A percentile compares a stretch with the other conserved stretches of the same genome.
Conservation (phyloP, 2,888 invertebrate species). For the Trichopoda pennipes region DNA sequence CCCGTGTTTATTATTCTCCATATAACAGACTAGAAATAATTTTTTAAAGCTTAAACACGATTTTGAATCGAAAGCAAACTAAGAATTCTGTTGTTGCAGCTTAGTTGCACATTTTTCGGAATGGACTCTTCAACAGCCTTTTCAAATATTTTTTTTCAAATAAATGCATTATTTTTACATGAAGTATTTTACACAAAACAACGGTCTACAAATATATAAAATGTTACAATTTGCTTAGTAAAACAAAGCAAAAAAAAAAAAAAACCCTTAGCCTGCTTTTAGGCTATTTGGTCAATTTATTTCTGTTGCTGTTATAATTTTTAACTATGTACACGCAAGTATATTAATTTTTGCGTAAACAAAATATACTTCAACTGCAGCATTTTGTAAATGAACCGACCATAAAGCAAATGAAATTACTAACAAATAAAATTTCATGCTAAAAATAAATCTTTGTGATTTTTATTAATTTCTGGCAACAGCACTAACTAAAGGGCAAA, state of each 20-base stretch:
- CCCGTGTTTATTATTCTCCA: too few species aligned
- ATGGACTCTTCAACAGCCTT: too few species aligned
- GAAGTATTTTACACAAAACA: too few species aligned
- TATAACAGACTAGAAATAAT: too few species aligned
- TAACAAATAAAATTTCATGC: background rate
- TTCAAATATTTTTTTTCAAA: too few species aligned
- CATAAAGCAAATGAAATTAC: conserved; percentile 47
- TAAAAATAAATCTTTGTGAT: conserved; percentile 10
- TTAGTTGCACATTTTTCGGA: too few species aligned
- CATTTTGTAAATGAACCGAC: conserved; percentile 26
- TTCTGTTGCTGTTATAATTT: background rate
- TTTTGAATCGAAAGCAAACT: too few species aligned
- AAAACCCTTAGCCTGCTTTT: conserved; percentile 32
- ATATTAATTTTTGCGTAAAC: conserved; percentile 43
- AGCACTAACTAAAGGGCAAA: conserved; percentile 4
- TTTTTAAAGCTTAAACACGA: too few species aligned
- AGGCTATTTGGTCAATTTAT: conserved; percentile 1
- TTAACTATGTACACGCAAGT: conserved; percentile 43
- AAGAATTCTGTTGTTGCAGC: too few species aligned
- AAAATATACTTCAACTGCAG: conserved; percentile 34
- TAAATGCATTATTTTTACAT: too few species aligned
- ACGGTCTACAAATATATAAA: too few species aligned
- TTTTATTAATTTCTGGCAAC: conserved; percentile 27
- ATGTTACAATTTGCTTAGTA: too few species aligned
- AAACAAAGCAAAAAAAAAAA: background rate